phyloP scores from a whole-genome alignment of 2,797 vertebrate genomes.

The Agapornis canus region DNA sequence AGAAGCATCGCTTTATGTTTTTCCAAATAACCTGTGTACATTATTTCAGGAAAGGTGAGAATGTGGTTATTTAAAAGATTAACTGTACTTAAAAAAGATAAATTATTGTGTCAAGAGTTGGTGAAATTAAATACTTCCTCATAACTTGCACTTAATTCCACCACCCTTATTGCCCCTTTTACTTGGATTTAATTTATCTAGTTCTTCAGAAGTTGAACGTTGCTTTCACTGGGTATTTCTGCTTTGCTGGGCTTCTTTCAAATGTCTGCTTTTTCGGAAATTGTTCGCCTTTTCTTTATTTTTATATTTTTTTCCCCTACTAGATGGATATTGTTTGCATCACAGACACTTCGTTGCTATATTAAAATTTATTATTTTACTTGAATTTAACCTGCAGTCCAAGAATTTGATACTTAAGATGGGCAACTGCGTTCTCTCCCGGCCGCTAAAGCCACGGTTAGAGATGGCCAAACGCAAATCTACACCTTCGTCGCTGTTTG shows the following conservation, averaged over 20 bases:
- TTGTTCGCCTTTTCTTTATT: neutral
- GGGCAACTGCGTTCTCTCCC: neutral
- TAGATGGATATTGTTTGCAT: neutral
- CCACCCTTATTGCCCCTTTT: neutral
- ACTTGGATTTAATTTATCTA: neutral
- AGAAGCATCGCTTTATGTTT: neutral
- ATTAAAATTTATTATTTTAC: neutral
- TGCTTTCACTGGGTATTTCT: neutral
- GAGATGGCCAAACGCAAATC: neutral
- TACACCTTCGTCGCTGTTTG: neutral
- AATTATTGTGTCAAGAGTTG: neutral
- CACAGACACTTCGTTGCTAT: neutral
- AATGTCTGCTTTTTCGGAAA: neutral
- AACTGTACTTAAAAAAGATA: neutral
- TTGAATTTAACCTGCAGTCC: neutral
- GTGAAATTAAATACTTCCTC: neutral
- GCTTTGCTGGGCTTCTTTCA: neutral
- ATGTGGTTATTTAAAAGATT: neutral
- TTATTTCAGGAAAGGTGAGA: neutral
- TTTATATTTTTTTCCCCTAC: neutral
- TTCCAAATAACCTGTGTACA: neutral
- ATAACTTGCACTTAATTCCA: neutral
- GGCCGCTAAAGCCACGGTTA: neutral
- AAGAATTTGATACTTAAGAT: neutral
- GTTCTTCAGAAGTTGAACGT: neutral